Conservation (phyloP, 2,797 vertebrate genomes). For the Geotrypetes seraphini region DNA sequence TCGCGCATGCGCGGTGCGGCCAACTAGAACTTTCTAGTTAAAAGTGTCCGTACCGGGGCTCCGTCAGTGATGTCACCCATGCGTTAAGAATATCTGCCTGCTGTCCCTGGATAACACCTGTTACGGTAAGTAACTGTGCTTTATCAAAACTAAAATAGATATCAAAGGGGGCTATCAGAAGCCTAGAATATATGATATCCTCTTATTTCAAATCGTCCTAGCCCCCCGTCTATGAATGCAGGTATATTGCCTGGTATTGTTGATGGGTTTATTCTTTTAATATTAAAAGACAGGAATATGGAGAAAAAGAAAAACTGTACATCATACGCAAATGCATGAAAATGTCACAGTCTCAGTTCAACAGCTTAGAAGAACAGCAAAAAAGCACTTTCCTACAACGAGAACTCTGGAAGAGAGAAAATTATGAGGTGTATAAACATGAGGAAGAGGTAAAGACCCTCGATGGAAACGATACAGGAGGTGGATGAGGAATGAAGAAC, state of each 20-base stretch:
- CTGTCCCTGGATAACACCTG: too few relatives aligned
- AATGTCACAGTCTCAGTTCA: slow-evolving; percentile 90
- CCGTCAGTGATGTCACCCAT: too few relatives aligned
- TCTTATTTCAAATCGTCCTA: slow-evolving; percentile 80
- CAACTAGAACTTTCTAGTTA: too few relatives aligned
- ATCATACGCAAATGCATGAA: slow-evolving; percentile 85
- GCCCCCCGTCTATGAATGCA: slow-evolving; percentile 73
- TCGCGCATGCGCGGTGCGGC: too few relatives aligned
- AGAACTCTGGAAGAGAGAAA: slow-evolving; percentile 81
- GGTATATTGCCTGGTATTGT: slow-evolving; percentile 73
- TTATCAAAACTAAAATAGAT: slow-evolving; percentile 93
- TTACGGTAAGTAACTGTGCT: too few relatives aligned
- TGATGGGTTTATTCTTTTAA: slow-evolving; percentile 84
- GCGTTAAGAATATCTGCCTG: too few relatives aligned
- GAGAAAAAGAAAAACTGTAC: slow-evolving; percentile 81
- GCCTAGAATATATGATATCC: slow-evolving; percentile 80
- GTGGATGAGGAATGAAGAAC: slow-evolving; percentile 95
- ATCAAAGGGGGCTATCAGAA: slow-evolving; percentile 96
- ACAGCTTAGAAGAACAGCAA: slow-evolving; percentile 75
- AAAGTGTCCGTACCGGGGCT: too few relatives aligned
- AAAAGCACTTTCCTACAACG: slow-evolving; percentile 71
- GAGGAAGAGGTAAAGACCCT: slow-evolving; percentile 87
- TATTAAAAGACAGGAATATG: slow-evolving; percentile 79
- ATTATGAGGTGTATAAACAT: slow-evolving; percentile 86
- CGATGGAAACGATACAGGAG: slow-evolving; percentile 90